phyloP scores from a whole-genome alignment of 2,113 vertebrate species.

The Nematolebias whitei region DNA sequence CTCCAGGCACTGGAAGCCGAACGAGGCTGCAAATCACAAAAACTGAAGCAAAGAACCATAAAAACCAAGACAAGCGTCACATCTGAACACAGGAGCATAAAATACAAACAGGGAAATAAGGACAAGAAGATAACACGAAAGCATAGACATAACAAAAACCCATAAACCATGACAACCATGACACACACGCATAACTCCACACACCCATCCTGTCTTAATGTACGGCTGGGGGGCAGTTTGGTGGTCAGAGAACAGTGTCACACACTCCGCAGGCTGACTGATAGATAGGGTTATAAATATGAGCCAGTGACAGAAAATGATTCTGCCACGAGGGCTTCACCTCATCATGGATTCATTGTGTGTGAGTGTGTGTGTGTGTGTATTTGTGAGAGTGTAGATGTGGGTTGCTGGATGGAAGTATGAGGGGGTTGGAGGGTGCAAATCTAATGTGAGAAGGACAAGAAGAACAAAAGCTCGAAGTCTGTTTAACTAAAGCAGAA shows the following conservation, averaged over 20 bases:
- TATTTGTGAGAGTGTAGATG: conserved; percentile 3
- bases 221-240: conserved; percentile 67
- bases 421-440: conserved; percentile 5
- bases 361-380: conserved; percentile 17
- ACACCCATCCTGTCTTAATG: conserved; percentile 46
- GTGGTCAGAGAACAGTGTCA: conserved; percentile 68
- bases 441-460: conserved; percentile 21
- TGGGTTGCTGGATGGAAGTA: background rate
- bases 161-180: background rate
- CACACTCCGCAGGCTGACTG: conserved; percentile 53
- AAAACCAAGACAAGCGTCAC: background rate
- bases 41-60: background rate
- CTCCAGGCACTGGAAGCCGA: background rate
- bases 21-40: background rate
- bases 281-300: conserved; percentile 74
- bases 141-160: background rate
- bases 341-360: conserved; percentile 47
- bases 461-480: conserved; percentile 17
- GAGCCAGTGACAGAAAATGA: conserved; percentile 65
- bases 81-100: background rate
- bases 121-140: background rate
- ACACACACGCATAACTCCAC: conserved; percentile 12
- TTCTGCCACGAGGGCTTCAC: conserved; percentile 59
- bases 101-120: background rate
- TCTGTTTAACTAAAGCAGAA: background rate